These are phyloP conservation scores for Pseudomugil gertrudae DNA, from an alignment of 2,797 vertebrate species.

Conservation along the genomic window DNA sequence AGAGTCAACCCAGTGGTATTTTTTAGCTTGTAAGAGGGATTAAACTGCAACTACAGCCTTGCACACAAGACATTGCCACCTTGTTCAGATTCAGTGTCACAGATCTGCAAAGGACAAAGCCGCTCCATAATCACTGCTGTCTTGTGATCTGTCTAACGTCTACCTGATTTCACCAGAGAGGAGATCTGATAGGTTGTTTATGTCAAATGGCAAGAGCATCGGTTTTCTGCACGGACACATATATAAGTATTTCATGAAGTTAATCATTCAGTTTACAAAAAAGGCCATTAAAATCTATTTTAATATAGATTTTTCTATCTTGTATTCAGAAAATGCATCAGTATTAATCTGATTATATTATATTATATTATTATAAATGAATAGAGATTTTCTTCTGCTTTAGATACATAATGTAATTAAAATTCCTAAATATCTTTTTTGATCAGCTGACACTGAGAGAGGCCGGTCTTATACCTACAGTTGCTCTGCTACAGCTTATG, in stretches of 20 bases:
- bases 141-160: slow-evolving; percentile 32
- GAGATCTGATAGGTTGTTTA: slow-evolving; percentile 42
- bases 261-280: not conserved
- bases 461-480: slow-evolving; percentile 1
- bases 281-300: too few species aligned
- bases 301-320: not conserved
- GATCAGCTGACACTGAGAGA: slow-evolving; percentile 3
- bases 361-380: too few species aligned
- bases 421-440: not conserved
- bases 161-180: slow-evolving; percentile 14
- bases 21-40: slow-evolving; percentile 46
- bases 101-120: slow-evolving; percentile 58
- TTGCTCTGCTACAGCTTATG: slow-evolving; percentile 36
- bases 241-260: not conserved
- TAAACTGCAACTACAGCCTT: slow-evolving; percentile 48
- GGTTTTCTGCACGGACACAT: slow-evolving; percentile 35
- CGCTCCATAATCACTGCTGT: slow-evolving; percentile 48
- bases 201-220: slow-evolving; percentile 33
- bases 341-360: too few species aligned
- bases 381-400: not conserved
- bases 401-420: not conserved
- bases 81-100: slow-evolving; percentile 59
- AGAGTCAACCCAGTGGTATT: slow-evolving; percentile 52
- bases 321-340: not conserved
- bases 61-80: slow-evolving; percentile 34